Conservation (phyloP, 1,140 invertebrate genomes). For the Metaphire vulgaris region DNA sequence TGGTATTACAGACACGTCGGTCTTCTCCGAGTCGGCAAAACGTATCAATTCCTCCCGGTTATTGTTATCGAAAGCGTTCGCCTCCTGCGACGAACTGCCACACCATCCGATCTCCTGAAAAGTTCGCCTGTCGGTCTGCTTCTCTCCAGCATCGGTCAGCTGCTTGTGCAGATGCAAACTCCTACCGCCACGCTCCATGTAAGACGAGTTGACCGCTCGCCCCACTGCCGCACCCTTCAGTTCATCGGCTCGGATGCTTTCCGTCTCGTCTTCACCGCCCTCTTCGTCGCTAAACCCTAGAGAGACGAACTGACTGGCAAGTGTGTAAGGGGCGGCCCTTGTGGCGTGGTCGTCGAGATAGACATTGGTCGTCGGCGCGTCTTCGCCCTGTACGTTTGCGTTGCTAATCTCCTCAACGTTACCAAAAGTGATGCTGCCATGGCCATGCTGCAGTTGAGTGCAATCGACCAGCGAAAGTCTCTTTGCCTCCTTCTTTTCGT, state of each 20-base stretch:
- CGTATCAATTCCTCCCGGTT: background rate
- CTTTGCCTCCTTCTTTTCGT: slow-evolving; percentile 14
- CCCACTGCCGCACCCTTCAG: background rate
- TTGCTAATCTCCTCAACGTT: slow-evolving; percentile 42
- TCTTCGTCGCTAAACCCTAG: slow-evolving; percentile 42
- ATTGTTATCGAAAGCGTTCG: background rate
- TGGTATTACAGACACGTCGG: background rate
- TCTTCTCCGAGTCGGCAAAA: background rate
- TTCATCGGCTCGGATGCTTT: slow-evolving; percentile 31
- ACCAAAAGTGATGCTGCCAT: slow-evolving; percentile 10
- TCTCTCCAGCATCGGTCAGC: slow-evolving; percentile 1
- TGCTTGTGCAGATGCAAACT: slow-evolving; percentile 12
- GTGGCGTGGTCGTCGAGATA: slow-evolving; percentile 43
- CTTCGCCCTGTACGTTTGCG: slow-evolving; percentile 35
- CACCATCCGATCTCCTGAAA: background rate
- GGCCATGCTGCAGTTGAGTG: background rate
- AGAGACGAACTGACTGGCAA: slow-evolving; percentile 48
- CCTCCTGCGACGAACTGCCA: background rate
- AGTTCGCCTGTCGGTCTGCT: background rate
- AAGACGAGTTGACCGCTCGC: background rate
- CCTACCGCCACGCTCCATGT: too few relatives aligned
- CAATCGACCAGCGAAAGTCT: background rate
- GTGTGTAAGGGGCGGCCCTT: slow-evolving; percentile 47
- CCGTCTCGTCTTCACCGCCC: slow-evolving; percentile 40
- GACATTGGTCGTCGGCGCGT: slow-evolving; percentile 34